Percentiles rank a stretch among this genome's conserved stretches.
Evolutionary conservation across 2,888 invertebrate genomes (phyloP).

Genomic region (Pandemis heparana): DNA sequence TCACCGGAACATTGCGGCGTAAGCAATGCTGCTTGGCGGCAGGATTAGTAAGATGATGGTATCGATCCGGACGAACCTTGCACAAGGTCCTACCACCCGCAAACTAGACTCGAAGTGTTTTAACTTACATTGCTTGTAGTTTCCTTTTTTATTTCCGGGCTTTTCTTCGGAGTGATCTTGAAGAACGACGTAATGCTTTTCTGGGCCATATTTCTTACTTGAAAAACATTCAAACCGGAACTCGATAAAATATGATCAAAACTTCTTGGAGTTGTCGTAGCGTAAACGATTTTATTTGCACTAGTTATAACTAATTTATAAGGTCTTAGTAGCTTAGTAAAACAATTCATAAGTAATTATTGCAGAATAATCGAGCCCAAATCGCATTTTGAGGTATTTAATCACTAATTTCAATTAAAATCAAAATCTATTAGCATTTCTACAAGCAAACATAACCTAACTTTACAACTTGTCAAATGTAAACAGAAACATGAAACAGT

Average conservation of each 20-base stretch:
- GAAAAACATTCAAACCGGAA: slow-evolving; percentile 30
- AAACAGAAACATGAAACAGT: slow-evolving; percentile 12
- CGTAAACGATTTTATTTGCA: slow-evolving; percentile 16
- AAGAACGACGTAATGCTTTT: slow-evolving; percentile 80
- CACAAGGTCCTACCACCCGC: no score
- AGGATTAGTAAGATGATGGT: no score
- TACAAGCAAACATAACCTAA: slow-evolving; percentile 17
- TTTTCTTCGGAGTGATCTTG: slow-evolving; percentile 69
- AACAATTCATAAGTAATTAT: slow-evolving; percentile 49
- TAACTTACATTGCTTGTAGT: slow-evolving; percentile 40
- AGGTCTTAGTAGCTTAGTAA: slow-evolving; percentile 44
- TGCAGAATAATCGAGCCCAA: background rate
- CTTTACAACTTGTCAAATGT: slow-evolving; percentile 27
- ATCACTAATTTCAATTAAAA: slow-evolving; percentile 11
- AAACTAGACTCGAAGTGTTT: background rate
- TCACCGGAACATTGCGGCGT: no score
- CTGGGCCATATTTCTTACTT: slow-evolving; percentile 70
- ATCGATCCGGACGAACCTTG: no score
- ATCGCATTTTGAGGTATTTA: slow-evolving; percentile 7
- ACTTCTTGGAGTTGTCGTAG: background rate
- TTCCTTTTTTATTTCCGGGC: slow-evolving; percentile 45
- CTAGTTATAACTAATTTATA: slow-evolving; percentile 46
- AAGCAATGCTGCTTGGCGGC: no score
- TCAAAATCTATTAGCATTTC: background rate
- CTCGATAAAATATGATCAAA: background rate